Evolutionary conservation across 2,888 invertebrate genomes (phyloP).

Genomic region (Tenthredo scrophulariae): DNA sequence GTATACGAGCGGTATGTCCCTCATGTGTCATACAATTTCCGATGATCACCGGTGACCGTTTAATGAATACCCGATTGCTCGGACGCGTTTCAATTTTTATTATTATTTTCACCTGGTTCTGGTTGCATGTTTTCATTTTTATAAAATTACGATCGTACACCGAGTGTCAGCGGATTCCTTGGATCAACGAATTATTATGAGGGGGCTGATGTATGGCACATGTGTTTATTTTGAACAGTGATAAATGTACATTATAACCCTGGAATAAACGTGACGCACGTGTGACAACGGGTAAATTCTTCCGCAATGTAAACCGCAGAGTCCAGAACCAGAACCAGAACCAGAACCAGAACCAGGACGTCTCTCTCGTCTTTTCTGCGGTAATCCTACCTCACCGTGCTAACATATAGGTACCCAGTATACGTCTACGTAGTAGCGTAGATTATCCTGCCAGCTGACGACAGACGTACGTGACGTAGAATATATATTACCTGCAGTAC

Average conservation of each 20-base stretch:
- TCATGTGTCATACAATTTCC: background rate
- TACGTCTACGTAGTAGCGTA: background rate
- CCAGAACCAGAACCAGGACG: background rate
- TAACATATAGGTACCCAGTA: background rate
- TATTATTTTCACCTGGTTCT: background rate
- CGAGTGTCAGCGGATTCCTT: too few species aligned
- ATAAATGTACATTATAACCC: too few species aligned
- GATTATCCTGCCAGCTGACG: slow-evolving; percentile 14
- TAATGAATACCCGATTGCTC: background rate
- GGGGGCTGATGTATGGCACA: too few species aligned
- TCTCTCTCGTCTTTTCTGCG: background rate
- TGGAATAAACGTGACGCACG: too few species aligned
- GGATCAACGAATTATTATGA: too few species aligned
- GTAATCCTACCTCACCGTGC: background rate
- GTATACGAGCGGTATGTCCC: background rate
- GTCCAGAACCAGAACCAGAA: background rate
- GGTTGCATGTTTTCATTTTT: background rate
- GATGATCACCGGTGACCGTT: background rate
- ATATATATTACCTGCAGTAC: background rate
- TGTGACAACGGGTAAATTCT: too few species aligned
- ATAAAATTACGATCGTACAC: too few species aligned
- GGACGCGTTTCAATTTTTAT: background rate
- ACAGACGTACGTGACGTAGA: slow-evolving; percentile 5
- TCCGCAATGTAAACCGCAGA: background rate
- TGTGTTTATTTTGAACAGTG: too few species aligned